phyloP scores from a whole-genome alignment of 2,888 invertebrate genomes.

The Incurvaria masculella region DNA sequence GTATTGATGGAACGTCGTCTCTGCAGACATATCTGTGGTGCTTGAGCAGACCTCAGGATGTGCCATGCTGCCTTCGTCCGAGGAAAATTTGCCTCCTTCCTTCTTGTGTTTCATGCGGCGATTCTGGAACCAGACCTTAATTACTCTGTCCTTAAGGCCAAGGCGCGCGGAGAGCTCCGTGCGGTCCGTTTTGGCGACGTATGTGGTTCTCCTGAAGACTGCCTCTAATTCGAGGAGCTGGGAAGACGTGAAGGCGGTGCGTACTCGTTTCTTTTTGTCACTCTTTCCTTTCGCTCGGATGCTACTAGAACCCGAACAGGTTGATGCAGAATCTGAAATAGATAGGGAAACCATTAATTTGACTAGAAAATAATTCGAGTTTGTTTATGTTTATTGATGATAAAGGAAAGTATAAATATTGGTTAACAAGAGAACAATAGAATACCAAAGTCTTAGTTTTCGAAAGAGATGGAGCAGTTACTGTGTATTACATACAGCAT shows the following conservation, averaged over 20 bases:
- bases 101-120: slow-evolving; percentile 73
- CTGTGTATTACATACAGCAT: too few relatives aligned
- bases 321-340: too few relatives aligned
- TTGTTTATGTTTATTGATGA: too few relatives aligned
- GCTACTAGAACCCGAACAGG: neutral
- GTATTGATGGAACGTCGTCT: too few relatives aligned
- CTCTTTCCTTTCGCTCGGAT: slow-evolving; percentile 12
- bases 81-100: slow-evolving; percentile 26
- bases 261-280: slow-evolving; percentile 54
- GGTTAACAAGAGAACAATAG: too few relatives aligned
- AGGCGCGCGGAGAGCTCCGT: slow-evolving; percentile 61
- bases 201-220: slow-evolving; percentile 63
- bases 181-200: slow-evolving; percentile 66
- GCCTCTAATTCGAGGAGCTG: slow-evolving; percentile 70
- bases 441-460: too few relatives aligned
- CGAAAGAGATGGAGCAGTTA: too few relatives aligned
- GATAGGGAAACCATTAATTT: too few relatives aligned
- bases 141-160: slow-evolving; percentile 66
- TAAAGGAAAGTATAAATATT: too few relatives aligned
- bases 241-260: slow-evolving; percentile 71
- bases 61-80: neutral
- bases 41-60: neutral
- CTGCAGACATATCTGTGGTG: neutral
- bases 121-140: slow-evolving; percentile 87
- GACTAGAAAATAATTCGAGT: too few relatives aligned